Evolutionary conservation across 1,140 invertebrate genomes (phyloP).

Genomic region (Leptonema lineaticorne): DNA sequence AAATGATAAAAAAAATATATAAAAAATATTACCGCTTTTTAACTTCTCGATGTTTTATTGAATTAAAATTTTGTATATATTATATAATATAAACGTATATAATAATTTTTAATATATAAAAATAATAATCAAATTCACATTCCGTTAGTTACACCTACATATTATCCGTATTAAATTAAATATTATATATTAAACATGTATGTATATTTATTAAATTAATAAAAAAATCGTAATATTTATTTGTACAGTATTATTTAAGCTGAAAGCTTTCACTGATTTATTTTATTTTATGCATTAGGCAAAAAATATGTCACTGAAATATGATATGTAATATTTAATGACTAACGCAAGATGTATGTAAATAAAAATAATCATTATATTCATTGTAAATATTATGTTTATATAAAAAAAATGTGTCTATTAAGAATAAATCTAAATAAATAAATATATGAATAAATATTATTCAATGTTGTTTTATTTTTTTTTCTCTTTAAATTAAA

Average conservation of each 20-base stretch:
- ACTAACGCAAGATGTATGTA: too few species aligned
- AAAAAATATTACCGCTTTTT: too few species aligned
- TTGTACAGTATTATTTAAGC: conserved; percentile 17
- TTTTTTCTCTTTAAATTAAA: too few species aligned
- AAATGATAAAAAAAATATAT: too few species aligned
- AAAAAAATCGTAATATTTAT: neutral
- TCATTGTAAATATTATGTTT: conserved; percentile 12
- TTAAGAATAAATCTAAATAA: conserved; percentile 8
- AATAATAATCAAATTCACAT: too few species aligned
- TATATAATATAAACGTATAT: too few species aligned
- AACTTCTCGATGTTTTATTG: too few species aligned
- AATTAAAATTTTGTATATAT: too few species aligned
- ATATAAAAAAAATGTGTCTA: conserved; percentile 2
- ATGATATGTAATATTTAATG: neutral
- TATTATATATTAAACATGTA: neutral
- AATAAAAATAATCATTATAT: too few species aligned
- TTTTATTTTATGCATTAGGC: neutral
- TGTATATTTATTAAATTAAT: neutral
- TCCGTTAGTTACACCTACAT: too few species aligned
- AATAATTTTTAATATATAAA: too few species aligned
- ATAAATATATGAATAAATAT: too few species aligned
- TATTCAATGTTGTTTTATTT: neutral
- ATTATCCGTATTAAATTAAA: neutral
- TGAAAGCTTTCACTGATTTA: conserved; percentile 11
- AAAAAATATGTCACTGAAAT: neutral